Evolutionary conservation across 92 coral and sea anemone species (phyloP).

Genomic region (Anthopleura xanthogrammica): DNA sequence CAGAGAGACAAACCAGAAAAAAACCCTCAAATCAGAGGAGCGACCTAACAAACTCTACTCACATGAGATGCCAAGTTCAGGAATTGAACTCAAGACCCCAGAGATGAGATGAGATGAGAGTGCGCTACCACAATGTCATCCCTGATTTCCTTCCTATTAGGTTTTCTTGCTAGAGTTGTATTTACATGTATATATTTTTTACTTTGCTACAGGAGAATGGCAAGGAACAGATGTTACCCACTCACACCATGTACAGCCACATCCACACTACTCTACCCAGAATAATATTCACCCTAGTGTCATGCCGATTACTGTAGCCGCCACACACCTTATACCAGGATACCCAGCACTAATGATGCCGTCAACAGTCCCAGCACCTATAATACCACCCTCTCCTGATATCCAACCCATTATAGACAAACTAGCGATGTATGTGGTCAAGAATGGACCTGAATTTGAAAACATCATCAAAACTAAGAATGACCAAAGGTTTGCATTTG

Average conservation of each 20-base stretch:
- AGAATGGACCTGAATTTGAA: constrained; percentile 93
- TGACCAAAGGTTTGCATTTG: constrained; percentile 90
- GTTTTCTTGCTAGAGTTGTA: background rate
- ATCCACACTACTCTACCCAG: constrained; percentile 33
- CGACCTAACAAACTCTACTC: too few relatives aligned
- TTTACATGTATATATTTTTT: background rate
- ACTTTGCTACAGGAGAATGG: constrained; percentile 55
- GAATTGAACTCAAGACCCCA: too few relatives aligned
- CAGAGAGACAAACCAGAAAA: too few relatives aligned
- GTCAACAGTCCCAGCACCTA: constrained; percentile 27
- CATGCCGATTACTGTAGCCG: background rate
- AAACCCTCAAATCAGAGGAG: too few relatives aligned
- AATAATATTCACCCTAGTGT: constrained; percentile 1
- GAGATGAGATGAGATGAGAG: too few relatives aligned
- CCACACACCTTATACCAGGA: constrained; percentile 13
- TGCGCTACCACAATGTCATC: too few relatives aligned
- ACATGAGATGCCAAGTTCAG: too few relatives aligned
- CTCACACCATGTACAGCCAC: constrained; percentile 60
- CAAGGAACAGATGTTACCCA: constrained; percentile 53
- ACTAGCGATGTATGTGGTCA: constrained; percentile 89
- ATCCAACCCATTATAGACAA: constrained; percentile 94
- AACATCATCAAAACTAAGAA: constrained; percentile 81
- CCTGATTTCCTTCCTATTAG: background rate
- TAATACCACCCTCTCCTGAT: constrained; percentile 97
- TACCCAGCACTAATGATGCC: constrained; percentile 34